Conservation (phyloP, 1,140 invertebrate species). For the Pseudachorutes palmiensis region DNA sequence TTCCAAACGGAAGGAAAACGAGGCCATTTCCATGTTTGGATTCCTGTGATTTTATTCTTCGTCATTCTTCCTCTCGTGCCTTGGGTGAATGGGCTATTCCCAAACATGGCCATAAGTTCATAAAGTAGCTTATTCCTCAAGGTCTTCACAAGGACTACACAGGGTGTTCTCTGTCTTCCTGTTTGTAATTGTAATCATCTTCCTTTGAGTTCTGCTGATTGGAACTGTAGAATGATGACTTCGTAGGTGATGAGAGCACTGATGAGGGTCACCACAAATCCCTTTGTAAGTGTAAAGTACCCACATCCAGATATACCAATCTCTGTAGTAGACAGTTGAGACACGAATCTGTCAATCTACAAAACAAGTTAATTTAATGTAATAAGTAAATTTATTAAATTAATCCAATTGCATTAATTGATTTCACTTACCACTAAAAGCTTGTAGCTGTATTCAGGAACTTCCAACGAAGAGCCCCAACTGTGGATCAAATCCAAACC, state of each 20-base stretch:
- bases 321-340: constrained; percentile 8
- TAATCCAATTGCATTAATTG: constrained; percentile 2
- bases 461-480: constrained; percentile 11
- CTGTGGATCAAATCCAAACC: constrained; percentile 18
- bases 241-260: constrained; percentile 23
- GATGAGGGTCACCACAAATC: constrained; percentile 17
- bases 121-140: not conserved
- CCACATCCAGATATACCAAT: constrained; percentile 23
- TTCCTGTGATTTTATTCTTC: too few relatives aligned
- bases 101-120: not conserved
- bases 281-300: constrained; percentile 19
- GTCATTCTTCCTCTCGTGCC: too few relatives aligned
- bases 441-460: not conserved
- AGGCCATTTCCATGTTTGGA: too few relatives aligned
- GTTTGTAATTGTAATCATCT: too few relatives aligned
- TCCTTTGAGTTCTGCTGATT: constrained; percentile 7
- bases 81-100: too few relatives aligned
- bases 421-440: constrained; percentile 23
- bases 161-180: not conserved
- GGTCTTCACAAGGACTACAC: not conserved
- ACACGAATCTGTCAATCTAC: constrained; percentile 26
- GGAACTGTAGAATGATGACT: constrained; percentile 26
- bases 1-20: too few relatives aligned
- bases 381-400: not conserved
- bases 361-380: not conserved